Conservation (phyloP, 1,140 invertebrate genomes). For the Tetranychus cinnabarinus region DNA sequence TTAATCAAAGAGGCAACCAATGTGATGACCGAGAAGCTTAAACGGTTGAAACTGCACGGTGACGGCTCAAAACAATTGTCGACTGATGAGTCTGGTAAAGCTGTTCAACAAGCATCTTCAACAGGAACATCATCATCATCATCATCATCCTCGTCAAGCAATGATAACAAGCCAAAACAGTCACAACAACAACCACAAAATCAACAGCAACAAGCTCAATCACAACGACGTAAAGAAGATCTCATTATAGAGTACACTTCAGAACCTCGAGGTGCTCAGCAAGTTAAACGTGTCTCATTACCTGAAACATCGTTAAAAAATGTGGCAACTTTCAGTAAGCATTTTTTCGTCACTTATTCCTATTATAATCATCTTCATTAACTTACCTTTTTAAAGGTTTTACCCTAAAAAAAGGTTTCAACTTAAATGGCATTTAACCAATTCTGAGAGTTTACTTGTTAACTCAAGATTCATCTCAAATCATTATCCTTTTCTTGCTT, state of each 20-base stretch:
- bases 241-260: slow-evolving; percentile 4
- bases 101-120: neutral
- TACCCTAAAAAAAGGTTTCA: too few relatives aligned
- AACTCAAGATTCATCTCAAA: too few relatives aligned
- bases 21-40: neutral
- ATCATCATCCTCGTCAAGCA: neutral
- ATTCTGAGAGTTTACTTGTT: too few relatives aligned
- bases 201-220: neutral
- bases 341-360: too few relatives aligned
- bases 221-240: neutral
- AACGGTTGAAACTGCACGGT: neutral
- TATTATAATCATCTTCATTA: too few relatives aligned
- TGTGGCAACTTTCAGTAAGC: too few relatives aligned
- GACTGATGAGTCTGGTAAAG: neutral
- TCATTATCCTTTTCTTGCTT: too few relatives aligned
- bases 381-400: too few relatives aligned
- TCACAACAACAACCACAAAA: neutral
- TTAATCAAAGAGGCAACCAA: neutral
- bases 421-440: too few relatives aligned
- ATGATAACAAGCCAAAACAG: neutral
- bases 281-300: neutral
- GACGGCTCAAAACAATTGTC: neutral
- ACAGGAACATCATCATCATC: neutral
- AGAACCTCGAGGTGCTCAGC: neutral
- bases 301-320: neutral